These are phyloP conservation scores for Garrulus glandarius DNA, from an alignment of 2,797 vertebrate genomes.

Conservation along the genomic window DNA sequence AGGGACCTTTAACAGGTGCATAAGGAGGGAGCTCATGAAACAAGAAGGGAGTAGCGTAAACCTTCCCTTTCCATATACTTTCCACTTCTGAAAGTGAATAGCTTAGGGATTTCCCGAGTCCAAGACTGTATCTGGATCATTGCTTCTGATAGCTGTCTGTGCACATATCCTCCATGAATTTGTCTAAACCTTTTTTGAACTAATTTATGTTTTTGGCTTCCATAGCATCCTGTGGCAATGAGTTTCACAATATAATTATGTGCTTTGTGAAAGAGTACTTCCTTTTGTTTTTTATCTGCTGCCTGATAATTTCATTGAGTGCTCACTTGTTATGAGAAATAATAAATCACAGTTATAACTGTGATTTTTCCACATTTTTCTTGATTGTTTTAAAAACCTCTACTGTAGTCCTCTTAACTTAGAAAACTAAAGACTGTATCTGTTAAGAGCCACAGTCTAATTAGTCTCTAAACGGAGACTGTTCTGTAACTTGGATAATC, in stretches of 20 bases:
- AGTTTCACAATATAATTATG: constrained; percentile 17
- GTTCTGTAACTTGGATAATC: background rate
- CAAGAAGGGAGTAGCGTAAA: background rate
- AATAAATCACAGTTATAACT: background rate
- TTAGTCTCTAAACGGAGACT: background rate
- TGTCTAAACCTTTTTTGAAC: constrained; percentile 24
- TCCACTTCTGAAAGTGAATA: background rate
- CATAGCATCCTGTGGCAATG: constrained; percentile 17
- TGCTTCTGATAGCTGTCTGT: background rate
- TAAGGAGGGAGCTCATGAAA: background rate
- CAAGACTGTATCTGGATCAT: background rate
- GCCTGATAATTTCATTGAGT: constrained; percentile 42
- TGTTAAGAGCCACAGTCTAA: background rate
- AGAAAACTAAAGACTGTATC: background rate
- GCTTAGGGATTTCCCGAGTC: background rate
- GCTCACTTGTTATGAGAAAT: background rate
- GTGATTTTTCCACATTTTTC: constrained; percentile 10
- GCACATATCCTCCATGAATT: background rate
- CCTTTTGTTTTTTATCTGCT: constrained; percentile 31
- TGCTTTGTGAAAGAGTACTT: constrained; percentile 34
- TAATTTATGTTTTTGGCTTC: constrained; percentile 28
- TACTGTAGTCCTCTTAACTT: background rate
- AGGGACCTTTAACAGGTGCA: background rate
- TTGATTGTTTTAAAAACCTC: background rate
- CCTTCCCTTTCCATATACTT: background rate